Percentiles rank a stretch among this genome's conserved stretches.
Conservation (phyloP, 2,113 vertebrate species). For the Xiphophorus couchianus region DNA sequence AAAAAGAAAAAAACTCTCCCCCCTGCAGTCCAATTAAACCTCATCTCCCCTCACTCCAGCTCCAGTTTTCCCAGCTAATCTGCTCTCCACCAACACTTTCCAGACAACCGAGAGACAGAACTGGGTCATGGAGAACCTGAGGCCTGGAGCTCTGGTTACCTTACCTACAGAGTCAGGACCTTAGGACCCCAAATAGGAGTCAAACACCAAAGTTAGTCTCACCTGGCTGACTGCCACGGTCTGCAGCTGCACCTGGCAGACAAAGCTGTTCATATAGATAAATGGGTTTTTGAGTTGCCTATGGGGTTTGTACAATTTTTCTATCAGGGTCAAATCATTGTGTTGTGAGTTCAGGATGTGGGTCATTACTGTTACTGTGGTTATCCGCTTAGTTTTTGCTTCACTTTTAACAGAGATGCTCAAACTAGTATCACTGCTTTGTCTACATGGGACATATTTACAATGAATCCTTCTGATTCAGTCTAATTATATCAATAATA, state of each 20-base stretch:
- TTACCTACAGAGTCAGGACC: conserved; percentile 49
- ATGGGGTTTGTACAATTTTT: conserved; percentile 27
- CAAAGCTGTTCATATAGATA: conserved; percentile 21
- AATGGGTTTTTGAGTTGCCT: conserved; percentile 15
- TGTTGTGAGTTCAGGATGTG: conserved; percentile 28
- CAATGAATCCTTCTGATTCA: no score
- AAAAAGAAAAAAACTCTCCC: no score
- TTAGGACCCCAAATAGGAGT: conserved; percentile 32
- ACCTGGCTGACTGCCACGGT: not conserved
- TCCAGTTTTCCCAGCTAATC: not conserved
- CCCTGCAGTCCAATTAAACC: not conserved
- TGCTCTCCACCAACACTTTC: conserved; percentile 13
- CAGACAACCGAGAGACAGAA: conserved; percentile 60
- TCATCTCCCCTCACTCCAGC: not conserved
- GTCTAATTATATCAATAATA: no score
- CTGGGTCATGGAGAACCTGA: conserved; percentile 71
- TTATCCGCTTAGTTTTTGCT: no score
- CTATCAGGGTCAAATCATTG: not conserved
- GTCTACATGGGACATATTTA: no score
- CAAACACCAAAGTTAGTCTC: conserved; percentile 47
- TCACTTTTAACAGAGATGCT: no score
- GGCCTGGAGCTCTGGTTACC: conserved; percentile 62
- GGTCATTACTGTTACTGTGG: conserved; percentile 17
- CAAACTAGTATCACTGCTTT: no score
- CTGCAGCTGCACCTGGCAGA: conserved; percentile 9